Evolutionary conservation across 2,113 vertebrate genomes (phyloP).

Genomic region (Nyctereutes procyonoides): DNA sequence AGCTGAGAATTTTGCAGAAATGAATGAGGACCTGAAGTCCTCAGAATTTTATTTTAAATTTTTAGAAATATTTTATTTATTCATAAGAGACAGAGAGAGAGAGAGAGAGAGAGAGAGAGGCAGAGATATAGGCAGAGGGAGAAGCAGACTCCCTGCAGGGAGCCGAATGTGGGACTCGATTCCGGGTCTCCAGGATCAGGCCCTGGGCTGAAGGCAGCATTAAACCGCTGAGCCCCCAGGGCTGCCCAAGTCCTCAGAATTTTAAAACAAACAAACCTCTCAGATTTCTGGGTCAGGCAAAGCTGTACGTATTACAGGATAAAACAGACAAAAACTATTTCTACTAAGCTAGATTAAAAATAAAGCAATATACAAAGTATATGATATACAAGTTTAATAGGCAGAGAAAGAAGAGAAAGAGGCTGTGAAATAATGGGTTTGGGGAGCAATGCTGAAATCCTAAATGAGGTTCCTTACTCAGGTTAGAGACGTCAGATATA

Average conservation of each 20-base stretch:
- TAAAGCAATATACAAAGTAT: not conserved
- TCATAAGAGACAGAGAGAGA: too few relatives aligned
- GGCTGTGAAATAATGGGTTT: not conserved
- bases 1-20: conserved; percentile 34
- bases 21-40: not conserved
- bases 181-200: too few relatives aligned
- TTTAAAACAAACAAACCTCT: not conserved
- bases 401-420: not conserved
- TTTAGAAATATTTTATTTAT: too few relatives aligned
- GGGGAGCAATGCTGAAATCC: not conserved
- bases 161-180: too few relatives aligned
- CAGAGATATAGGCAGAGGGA: too few relatives aligned
- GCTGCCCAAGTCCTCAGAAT: not conserved
- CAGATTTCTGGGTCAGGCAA: not conserved
- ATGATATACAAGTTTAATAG: not conserved
- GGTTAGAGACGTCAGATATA: not conserved
- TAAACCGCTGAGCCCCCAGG: too few relatives aligned
- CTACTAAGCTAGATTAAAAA: not conserved
- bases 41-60: not conserved
- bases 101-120: too few relatives aligned
- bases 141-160: too few relatives aligned
- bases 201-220: too few relatives aligned
- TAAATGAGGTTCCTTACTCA: not conserved
- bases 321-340: not conserved
- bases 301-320: not conserved